Evolutionary conservation across 2,113 vertebrate genomes (phyloP), one percentile per base, ranked within the genome.

Genomic region (Gallinago media): DNA sequence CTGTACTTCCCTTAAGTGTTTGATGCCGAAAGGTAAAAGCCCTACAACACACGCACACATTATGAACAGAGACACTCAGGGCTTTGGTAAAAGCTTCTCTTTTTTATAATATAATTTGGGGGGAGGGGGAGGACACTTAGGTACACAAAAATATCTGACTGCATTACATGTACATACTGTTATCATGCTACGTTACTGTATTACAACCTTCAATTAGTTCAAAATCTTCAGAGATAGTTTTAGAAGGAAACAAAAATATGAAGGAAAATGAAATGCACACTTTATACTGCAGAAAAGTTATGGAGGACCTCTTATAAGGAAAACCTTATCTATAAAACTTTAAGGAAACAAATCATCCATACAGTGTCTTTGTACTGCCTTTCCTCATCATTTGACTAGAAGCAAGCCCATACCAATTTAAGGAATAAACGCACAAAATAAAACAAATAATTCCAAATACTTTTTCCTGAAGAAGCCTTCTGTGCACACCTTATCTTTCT

Each of bases 121-220:
- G 38, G 38, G 38, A 11, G 38, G 38, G 38, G 38, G 6, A 47
- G 18, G 17, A 61, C 20, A 38, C 8, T 22, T 22, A 63, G 42
- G 11, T 22, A n/a, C 42, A 77, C 13, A 40, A 59, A 44, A 77
- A 36, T 49, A 54, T 6, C 29, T 32, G 21, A 15, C 25, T 54
- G 40, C 8, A 25, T 55, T 78, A 67, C 17, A 70, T 0, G 0
- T 32, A 22, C 9, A 63, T 32, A 56, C 5, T 3, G 1, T 19
- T 54, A 78, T 3, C 75, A 22, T 73, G 16, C 21, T 62, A 15
- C 14, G 6, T 67, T 56, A 40, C 55, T 83, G 68, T 65, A 72
- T 19, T 56, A 55, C 0, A 2, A 63, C 14, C 12, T 25, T 23
- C 20, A 70, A 65, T n/a, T 86, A 71, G 8, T 13, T 72, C 16